Percentiles rank a stretch among this genome's conserved stretches.
Conservation (phyloP, 92 coral and sea anemone species). For the Epizoanthus illoricatus region DNA sequence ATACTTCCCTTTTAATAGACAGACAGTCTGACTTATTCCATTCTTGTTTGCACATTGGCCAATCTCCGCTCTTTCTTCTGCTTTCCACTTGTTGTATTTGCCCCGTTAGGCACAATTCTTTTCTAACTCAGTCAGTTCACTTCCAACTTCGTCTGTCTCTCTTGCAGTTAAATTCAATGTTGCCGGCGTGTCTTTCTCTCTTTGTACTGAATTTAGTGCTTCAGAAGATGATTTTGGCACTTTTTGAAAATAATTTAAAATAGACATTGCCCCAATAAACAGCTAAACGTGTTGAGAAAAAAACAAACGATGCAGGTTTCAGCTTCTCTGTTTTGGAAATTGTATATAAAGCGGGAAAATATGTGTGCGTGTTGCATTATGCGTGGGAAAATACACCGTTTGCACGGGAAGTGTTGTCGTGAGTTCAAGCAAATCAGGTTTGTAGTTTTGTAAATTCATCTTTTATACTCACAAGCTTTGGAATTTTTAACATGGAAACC, state of each 20-base stretch:
- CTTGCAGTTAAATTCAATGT: constrained; percentile 41
- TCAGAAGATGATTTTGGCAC: constrained; percentile 37
- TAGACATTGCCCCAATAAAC: constrained; percentile 25
- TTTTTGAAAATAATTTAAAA: constrained; percentile 41
- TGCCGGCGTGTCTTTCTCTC: constrained; percentile 17
- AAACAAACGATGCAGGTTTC: constrained; percentile 2
- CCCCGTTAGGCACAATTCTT: constrained; percentile 40
- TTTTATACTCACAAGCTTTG: constrained; percentile 17
- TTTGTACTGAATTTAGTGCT: constrained; percentile 34
- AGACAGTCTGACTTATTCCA: constrained; percentile 43
- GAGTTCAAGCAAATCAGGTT: too few species aligned
- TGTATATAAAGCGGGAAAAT: constrained; percentile 10
- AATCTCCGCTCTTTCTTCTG: constrained; percentile 40
- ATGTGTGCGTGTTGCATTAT: constrained; percentile 1
- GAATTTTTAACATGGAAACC: constrained; percentile 10
- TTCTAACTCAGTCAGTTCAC: constrained; percentile 40
- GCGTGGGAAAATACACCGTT: not conserved
- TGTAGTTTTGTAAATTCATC: constrained; percentile 3
- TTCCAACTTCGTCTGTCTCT: constrained; percentile 37
- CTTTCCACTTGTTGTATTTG: constrained; percentile 44
- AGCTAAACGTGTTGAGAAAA: not conserved
- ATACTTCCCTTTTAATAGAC: constrained; percentile 41
- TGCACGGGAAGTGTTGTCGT: not conserved
- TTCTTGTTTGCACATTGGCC: constrained; percentile 41
- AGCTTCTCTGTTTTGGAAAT: constrained; percentile 32